A percentile compares a stretch with the other conserved stretches of the same genome.
Evolutionary conservation across 2,797 vertebrate genomes (phyloP).

Genomic region (Manis crassicaudata): DNA sequence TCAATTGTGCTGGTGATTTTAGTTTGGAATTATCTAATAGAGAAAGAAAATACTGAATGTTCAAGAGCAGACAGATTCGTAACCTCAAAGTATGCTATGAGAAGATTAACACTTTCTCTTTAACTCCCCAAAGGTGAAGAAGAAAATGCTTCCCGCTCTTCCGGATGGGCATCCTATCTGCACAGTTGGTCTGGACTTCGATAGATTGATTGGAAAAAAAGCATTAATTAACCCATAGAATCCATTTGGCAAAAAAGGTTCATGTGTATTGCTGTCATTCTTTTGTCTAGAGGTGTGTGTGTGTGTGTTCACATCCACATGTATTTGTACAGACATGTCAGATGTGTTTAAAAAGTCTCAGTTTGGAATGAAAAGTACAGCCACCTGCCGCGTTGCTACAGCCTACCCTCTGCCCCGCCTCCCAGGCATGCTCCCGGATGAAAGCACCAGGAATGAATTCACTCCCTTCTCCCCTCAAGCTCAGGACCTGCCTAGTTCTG

Average conservation of each 20-base stretch:
- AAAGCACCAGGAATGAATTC: not conserved
- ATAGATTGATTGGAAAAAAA: constrained; percentile 75
- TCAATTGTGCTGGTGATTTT: not conserved
- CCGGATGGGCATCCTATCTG: constrained; percentile 97
- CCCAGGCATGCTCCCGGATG: not conserved
- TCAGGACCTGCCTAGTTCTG: not conserved
- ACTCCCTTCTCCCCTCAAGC: not conserved
- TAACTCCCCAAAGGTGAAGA: constrained; percentile 90
- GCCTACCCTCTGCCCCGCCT: not conserved
- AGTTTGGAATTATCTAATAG: not conserved
- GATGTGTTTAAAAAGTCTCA: not conserved
- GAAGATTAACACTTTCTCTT: constrained; percentile 26
- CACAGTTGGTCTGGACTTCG: constrained; percentile 98
- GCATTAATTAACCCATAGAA: constrained; percentile 42
- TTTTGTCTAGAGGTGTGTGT: constrained; percentile 32
- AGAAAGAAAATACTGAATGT: not conserved
- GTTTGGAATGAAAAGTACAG: not conserved
- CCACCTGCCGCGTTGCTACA: not conserved
- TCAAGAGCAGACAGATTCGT: not conserved
- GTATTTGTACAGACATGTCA: not conserved
- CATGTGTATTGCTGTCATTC: not conserved
- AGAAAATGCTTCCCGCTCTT: constrained; percentile 88
- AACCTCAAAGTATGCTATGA: not conserved
- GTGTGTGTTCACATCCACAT: not conserved
- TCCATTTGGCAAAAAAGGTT: constrained; percentile 27